Percentiles rank a stretch among this genome's conserved stretches.
Evolutionary conservation across 2,113 vertebrate genomes (phyloP).

Genomic region (Ceyx melanurus): DNA sequence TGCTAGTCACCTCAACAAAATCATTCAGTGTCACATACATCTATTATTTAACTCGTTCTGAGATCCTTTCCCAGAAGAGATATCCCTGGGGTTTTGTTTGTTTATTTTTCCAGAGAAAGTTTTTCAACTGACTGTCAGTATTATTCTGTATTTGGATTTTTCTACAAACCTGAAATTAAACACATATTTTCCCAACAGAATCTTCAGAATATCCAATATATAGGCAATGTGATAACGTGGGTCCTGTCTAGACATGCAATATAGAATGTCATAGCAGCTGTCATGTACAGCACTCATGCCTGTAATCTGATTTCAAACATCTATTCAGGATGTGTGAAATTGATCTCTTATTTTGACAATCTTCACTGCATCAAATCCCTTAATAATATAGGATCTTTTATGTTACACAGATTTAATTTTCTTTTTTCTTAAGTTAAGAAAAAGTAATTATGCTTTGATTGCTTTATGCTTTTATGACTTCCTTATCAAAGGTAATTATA

Average conservation of each 20-base stretch:
- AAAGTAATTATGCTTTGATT: background rate
- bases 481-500: background rate
- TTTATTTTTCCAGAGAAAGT: background rate
- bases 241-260: background rate
- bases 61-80: background rate
- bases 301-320: background rate
- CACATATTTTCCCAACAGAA: background rate
- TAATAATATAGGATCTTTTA: background rate
- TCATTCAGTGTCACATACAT: background rate
- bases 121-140: background rate
- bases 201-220: background rate
- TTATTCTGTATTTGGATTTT: background rate
- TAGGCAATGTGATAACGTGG: background rate
- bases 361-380: background rate
- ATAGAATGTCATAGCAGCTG: background rate
- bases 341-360: constrained; percentile 37
- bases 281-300: background rate
- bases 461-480: background rate
- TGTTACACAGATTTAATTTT: background rate
- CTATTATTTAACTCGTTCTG: constrained; percentile 17
- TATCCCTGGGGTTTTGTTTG: background rate
- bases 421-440: background rate
- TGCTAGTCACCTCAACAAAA: background rate
- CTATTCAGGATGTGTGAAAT: background rate
- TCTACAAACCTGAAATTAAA: background rate